Evolutionary conservation across 2,888 invertebrate species (phyloP), one percentile per base, ranked within the genome.

Genomic region (Caenorhabditis auriculariae): DNA sequence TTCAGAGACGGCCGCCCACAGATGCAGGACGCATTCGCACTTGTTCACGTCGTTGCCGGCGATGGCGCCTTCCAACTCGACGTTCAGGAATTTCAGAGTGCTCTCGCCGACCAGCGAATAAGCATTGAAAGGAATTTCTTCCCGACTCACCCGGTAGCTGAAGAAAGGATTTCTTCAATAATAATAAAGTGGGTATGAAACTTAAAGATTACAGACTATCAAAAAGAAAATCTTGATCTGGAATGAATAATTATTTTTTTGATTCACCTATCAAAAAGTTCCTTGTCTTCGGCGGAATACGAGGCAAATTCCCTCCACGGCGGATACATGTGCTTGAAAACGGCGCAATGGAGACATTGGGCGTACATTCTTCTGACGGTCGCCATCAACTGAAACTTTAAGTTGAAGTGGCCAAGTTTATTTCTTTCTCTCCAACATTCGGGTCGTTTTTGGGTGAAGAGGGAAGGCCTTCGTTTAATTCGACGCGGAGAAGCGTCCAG

Each of bases 1-100:
- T 42, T 72, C 68, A 19, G 64, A 67, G 7, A 64, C 63, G 26
- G 60, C 59, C 47, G 59, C 57, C 72, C 72, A 72, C 41, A 51
- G 45, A 44, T 49, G 68, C 2, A 72, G 45, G 37, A 65, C 49
- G 1, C 59, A 46, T 52, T 72, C 72, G 3, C 29, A 68, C 65
- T 51, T 44, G 54, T 65, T 65, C 3, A 65, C 37, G 47, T 65
- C 55, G 27, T 54, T 55, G 21, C 41, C 24, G 21, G 29, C 49
- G 38, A 66, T 23, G 3, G 56, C 56, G 26, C 48, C 44, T n/a
- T 63, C 60, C 24, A 67, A 35, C 23, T 54, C 39, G 5, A 49
- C 19, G 44, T 69, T 72, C 35, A 72, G 35, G 44, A 58, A 66
- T 7, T 43, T 23, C 19, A 72, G 48, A 2, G 66, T 66, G 9